A percentile compares a stretch with the other conserved stretches of the same genome.
Evolutionary conservation across 2,888 invertebrate genomes (phyloP).

Genomic region (Aleiodes leptofemur): DNA sequence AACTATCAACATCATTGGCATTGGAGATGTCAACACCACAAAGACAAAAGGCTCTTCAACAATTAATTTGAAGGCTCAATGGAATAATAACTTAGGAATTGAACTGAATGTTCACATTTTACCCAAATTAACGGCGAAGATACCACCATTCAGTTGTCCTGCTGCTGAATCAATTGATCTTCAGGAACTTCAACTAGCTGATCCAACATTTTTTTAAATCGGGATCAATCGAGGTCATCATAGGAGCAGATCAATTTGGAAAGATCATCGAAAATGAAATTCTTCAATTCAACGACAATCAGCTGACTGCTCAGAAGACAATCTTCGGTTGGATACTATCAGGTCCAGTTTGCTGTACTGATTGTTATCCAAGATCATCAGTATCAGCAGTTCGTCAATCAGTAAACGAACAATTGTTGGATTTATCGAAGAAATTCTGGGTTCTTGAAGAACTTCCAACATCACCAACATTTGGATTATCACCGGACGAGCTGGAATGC

Average conservation of each 20-base stretch:
- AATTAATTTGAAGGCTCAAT: no score
- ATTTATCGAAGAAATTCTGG: neutral
- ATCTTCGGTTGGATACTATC: neutral
- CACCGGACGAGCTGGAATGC: slow-evolving; percentile 32
- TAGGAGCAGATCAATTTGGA: slow-evolving; percentile 9
- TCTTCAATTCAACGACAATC: neutral
- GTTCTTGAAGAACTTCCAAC: neutral
- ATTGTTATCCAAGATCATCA: neutral
- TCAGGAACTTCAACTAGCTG: neutral
- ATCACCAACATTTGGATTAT: neutral
- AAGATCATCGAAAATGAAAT: neutral
- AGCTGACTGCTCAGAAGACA: neutral
- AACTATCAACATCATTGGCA: no score
- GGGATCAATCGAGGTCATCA: slow-evolving; percentile 10
- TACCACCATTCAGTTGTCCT: neutral
- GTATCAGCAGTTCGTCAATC: neutral
- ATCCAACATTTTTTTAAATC: neutral
- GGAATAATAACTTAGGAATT: neutral
- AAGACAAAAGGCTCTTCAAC: no score
- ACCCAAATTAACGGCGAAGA: neutral
- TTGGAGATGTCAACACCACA: no score
- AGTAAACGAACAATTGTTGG: neutral
- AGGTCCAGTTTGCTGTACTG: neutral
- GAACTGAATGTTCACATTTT: slow-evolving; percentile 1
- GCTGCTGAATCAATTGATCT: neutral